Percentiles rank a stretch among this genome's conserved stretches.
These are phyloP conservation scores for western clawed frog (Xenopus tropicalis) DNA, from an alignment of 2,113 vertebrate genomes.

Conservation along the genomic window UCB_Xtro_10.0 CM004446.2:116201501-116202000, in stretches of 20 bases:
- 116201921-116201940: conserved; percentile 88
- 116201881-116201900: conserved; percentile 95
- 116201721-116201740: background rate
- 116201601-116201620: background rate
- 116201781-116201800: conserved; percentile 56
- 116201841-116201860: conserved; percentile 92
- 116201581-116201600: background rate
- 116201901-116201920: conserved; percentile 97
- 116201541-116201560: too few species aligned
- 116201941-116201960: conserved; percentile 75
- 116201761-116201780: conserved; percentile 55
- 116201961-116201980: conserved; percentile 82
- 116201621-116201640: background rate
- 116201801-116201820: conserved; percentile 79
- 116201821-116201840: conserved; percentile 98
- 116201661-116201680: background rate
- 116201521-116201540: too few species aligned
- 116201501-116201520: too few species aligned
- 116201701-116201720: background rate
- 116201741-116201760: conserved; percentile 35
- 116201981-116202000: conserved; percentile 70
- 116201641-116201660: background rate
- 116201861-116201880: conserved; percentile 82
- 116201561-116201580: too few species aligned
- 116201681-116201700: background rate